Base-by-base conservation (phyloP, 1,140 invertebrate species). In the Dendrolimus kikuchii region DNA sequence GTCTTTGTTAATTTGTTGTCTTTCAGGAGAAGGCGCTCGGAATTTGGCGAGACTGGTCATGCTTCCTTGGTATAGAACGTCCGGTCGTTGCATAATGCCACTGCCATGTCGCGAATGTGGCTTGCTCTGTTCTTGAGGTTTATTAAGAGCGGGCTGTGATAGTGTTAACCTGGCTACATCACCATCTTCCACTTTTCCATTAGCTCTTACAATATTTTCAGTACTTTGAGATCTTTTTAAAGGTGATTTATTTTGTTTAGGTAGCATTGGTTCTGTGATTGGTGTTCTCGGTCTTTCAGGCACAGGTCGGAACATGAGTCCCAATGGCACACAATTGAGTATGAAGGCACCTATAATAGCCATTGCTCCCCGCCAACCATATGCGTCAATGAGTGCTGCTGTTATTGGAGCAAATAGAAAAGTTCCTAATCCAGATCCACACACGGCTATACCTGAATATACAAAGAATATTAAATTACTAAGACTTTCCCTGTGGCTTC, bases 341-440 rank as follows among this genome's bases (percentile, higher is more conserved):
- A 96, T 91, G 0, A 97, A 87, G 7, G 90, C 95, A 7, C 95
- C 92, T 37, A 95, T 92, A 37, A 98, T 93, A 0, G 96, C 79
- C 84, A 98, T 91, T 0, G 95, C 89, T 2, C 91, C 92, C 49
- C 92, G 87, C 93, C 93, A 95, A 49, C 90, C 90, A 62, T 90
- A 94, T 10, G 68, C 74, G 0, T 73, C 62, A 7, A 95, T 90
- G 6, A 96, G 81, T 45, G 77, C 79, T 56, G 92, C 89, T n/a
- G 92, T 92, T 4, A 96, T 82, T 0, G 95, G 95, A 2, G 95
- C 93, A 68, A 96, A 93, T 3, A 96, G 76, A 71, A 96, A 93
- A 8, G 95, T 96, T 9, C 95, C 95, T 8, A 97, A 89, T 4
- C 95, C 95, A 5, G 96, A 97, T 4, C 97, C 97, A 68, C 96